Base-by-base conservation (phyloP, 2,797 vertebrate genomes). In the Zenarchopterus dispar region DNA sequence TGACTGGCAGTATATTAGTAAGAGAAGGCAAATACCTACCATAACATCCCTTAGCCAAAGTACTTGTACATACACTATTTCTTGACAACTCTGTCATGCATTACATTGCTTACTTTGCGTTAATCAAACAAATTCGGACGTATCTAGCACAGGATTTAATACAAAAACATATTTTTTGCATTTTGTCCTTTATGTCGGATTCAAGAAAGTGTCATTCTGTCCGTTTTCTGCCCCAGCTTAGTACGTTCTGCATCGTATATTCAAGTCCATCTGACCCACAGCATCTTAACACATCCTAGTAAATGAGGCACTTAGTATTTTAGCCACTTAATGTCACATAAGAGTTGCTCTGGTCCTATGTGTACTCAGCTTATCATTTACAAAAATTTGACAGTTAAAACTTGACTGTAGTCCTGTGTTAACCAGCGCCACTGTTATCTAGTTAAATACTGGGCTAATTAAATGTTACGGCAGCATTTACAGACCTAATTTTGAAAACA, bases 241-340 rank as follows among this genome's bases (percentile, higher is more conserved):
- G 3, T 43, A 21, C 3, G 11, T 23, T 49, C 13, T 43, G 36
- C 36, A 48, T 26, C 56, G 19, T 60, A 17, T 42, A 31, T 56
- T 78, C 31, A 63, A 50, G 67, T 75, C 80, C 68, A 42, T 62
- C 62, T 63, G 55, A 70, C 39, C 51, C 63, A 46, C 33, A 73
- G 69, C 69, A 89, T 93, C 84, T 78, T 73, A 89, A 91, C 88
- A 93, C 89, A 91, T 93, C 92, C 87, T 75, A 70, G 79, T 94
- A 94, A 93, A 93, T 89, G 94, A 98, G 96, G 97, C 96, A 98
- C 97, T 98, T 97, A 92, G 93, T 95, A 92, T 88, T 46, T 94
- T 88, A 94, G 94, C 93, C 93, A 93, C 91, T 93, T 89, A 80
- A 90, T 69, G 70, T 86, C 86, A 83, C 86, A 91, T 86, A 70